Conservation (phyloP, 2,888 invertebrate genomes). For the Agrochola lychnidis region DNA sequence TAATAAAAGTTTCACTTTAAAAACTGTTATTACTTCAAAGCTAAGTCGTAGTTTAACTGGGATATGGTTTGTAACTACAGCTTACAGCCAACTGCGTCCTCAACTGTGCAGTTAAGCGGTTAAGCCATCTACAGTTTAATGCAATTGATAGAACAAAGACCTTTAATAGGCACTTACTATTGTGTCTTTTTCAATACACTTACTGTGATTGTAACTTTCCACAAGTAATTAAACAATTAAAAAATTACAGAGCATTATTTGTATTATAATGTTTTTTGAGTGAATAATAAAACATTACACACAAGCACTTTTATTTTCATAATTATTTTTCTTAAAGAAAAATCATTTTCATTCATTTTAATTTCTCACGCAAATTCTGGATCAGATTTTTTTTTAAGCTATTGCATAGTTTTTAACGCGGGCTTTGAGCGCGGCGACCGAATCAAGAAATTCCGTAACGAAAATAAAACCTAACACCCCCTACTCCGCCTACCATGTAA, state of each 20-base stretch:
- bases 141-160: neutral
- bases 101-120: conserved; percentile 10
- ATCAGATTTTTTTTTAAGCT: neutral
- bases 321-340: neutral
- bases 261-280: neutral
- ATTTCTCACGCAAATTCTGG: neutral
- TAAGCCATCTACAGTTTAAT: conserved; percentile 23
- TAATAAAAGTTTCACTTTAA: no score
- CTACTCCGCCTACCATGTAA: no score
- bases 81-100: conserved; percentile 26
- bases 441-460: no score
- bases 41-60: neutral
- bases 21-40: neutral
- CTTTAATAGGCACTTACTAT: neutral
- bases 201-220: no score
- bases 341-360: neutral
- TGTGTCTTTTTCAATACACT: no score
- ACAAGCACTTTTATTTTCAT: neutral
- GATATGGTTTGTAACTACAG: conserved; percentile 18
- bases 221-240: no score
- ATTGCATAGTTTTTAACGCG: no score
- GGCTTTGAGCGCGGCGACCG: no score
- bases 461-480: no score
- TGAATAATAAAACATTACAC: neutral
- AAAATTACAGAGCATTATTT: neutral